Evolutionary conservation across 2,888 invertebrate species (phyloP), one percentile per base, ranked within the genome.

Genomic region (Sarcophaga carnaria): DNA sequence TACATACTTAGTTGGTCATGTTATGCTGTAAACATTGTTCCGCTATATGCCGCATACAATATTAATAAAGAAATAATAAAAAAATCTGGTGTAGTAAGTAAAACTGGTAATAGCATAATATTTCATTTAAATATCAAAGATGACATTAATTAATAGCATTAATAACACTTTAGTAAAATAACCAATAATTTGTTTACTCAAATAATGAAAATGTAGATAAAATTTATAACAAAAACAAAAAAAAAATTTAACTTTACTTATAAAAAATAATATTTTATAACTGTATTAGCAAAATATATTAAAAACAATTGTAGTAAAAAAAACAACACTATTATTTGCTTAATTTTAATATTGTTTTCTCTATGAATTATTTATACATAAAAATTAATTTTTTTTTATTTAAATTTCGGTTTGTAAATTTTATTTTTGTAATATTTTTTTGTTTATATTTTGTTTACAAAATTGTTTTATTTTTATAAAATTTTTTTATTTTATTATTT

Each of bases 101-200:
- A 70, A 64, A 66, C 59, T 45, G 64, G 66, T n/a, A 4, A 60
- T 62, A n/a, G 10, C 25, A 47, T 17, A 54, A 54, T 54, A 59
- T 25, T 37, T 54, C 22, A 59, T 12, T 4, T 59, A 64, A 66
- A 71, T 59, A 60, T 67, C 71, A 74, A 60, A 71, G 60, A 54
- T 60, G 71, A 60, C 25, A 82, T 60, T 59, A 77, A 59, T 77
- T 77, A 59, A 82, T 45, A 62, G 25, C 25, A 76, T 59, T 76
- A 27, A 49, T 54, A 27, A 59, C 62, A n/a, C 63, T 17, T 62
- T 37, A 17, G 8, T 10, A 67, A 67, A 45, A n/a, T 5, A 12
- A 17, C 22, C 11, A 20, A 59, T 59, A 59, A 59, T 59, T 59
- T 69, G 47, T 69, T 69, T 17, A 17, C 49, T 27, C 37, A 5